Conservation (phyloP, 1,140 invertebrate genomes). For the Ectropis grisescens region DNA sequence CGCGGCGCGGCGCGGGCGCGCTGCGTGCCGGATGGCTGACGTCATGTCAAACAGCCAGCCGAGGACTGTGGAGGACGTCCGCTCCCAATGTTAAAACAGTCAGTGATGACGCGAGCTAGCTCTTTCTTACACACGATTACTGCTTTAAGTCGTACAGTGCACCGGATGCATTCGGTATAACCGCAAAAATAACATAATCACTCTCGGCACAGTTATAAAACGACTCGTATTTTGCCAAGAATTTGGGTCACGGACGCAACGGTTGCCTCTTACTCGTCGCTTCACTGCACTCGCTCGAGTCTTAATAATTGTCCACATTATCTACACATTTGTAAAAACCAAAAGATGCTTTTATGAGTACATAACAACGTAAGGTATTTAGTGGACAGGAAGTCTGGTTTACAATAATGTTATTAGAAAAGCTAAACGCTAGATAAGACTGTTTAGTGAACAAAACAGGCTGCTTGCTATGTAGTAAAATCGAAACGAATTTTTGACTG, state of each 20-base stretch:
- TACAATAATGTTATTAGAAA: too few species aligned
- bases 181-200: slow-evolving; percentile 19
- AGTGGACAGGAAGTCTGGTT: too few species aligned
- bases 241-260: slow-evolving; percentile 46
- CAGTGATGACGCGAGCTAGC: slow-evolving; percentile 35
- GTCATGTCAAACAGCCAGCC: slow-evolving; percentile 44
- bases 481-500: too few species aligned
- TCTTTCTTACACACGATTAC: too few species aligned
- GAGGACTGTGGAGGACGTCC: slow-evolving; percentile 41
- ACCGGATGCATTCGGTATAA: too few species aligned
- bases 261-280: slow-evolving; percentile 40
- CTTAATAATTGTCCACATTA: slow-evolving; percentile 26
- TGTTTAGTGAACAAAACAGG: too few species aligned
- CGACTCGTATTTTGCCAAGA: slow-evolving; percentile 35
- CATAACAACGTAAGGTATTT: too few species aligned
- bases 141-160: too few species aligned
- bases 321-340: too few species aligned
- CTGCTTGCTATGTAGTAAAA: too few species aligned
- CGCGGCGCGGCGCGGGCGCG: not conserved
- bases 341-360: too few species aligned
- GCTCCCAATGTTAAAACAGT: slow-evolving; percentile 32
- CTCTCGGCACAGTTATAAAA: slow-evolving; percentile 29
- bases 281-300: slow-evolving; percentile 37
- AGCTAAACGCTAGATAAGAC: too few species aligned
- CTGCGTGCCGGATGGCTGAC: slow-evolving; percentile 36